A percentile compares a stretch with the other conserved stretches of the same genome.
phyloP scores from a whole-genome alignment of 2,797 vertebrate species.

The Syndactyla subalaris region DNA sequence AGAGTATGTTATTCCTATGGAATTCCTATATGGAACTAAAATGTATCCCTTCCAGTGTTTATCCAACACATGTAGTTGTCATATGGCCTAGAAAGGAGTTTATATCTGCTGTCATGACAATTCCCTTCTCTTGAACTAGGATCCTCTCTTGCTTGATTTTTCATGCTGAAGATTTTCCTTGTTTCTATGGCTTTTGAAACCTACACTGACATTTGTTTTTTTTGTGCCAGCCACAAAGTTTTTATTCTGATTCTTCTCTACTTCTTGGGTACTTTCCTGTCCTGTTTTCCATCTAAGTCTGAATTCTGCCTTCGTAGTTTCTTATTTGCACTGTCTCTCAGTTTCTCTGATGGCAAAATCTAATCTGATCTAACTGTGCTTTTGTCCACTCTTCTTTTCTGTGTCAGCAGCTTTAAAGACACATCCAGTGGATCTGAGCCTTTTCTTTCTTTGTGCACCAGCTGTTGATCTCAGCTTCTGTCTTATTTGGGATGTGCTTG shows the following conservation, averaged over 20 bases:
- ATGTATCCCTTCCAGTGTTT: neutral
- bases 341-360: neutral
- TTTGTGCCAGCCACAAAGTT: neutral
- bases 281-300: neutral
- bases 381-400: neutral
- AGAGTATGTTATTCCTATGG: neutral
- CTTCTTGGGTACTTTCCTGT: neutral
- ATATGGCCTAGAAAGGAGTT: neutral
- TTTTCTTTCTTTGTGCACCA: neutral
- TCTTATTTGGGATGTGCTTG: neutral
- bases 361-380: neutral
- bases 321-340: neutral
- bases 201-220: neutral
- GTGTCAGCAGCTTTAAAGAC: neutral
- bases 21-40: neutral
- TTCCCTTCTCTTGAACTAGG: neutral
- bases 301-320: neutral
- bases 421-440: neutral
- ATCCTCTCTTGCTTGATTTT: conserved; percentile 20
- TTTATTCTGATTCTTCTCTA: neutral
- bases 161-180: neutral
- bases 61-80: neutral
- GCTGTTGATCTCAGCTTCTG: neutral
- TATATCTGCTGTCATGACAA: neutral
- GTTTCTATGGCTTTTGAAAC: neutral